Evolutionary conservation across 2,888 invertebrate genomes (phyloP).

Genomic region (Oligia strigilis): DNA sequence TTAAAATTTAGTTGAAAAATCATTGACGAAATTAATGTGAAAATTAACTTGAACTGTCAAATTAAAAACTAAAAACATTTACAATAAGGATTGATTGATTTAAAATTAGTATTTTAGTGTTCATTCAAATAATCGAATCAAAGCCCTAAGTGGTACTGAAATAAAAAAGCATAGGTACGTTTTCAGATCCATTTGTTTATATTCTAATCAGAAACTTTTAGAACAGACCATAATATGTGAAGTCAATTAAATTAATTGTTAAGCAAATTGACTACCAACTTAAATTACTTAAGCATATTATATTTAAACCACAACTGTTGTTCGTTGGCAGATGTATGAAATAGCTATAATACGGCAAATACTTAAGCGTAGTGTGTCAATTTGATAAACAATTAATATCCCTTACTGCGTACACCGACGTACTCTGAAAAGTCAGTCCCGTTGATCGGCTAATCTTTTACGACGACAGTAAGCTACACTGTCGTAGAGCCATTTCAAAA

Average conservation of each 20-base stretch:
- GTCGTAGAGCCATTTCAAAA: conserved; percentile 1
- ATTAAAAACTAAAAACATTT: not conserved
- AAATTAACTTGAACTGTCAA: not conserved
- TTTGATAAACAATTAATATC: not conserved
- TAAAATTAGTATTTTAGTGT: not conserved
- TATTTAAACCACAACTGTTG: not conserved
- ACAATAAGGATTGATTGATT: not conserved
- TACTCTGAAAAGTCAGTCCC: too few relatives aligned
- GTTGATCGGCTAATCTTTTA: not conserved
- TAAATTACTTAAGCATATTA: not conserved
- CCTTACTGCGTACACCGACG: too few relatives aligned
- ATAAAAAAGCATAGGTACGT: not conserved
- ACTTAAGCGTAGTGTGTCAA: not conserved
- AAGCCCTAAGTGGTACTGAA: not conserved
- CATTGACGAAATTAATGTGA: not conserved
- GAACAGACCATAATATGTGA: too few relatives aligned
- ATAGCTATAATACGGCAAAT: not conserved
- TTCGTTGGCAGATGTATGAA: not conserved
- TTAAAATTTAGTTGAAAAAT: not conserved
- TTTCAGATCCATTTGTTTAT: not conserved
- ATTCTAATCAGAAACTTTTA: not conserved
- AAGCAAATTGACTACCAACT: not conserved
- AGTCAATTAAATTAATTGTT: not conserved
- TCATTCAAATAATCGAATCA: too few relatives aligned
- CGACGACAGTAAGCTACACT: conserved; percentile 1